Conservation (phyloP, 37 sponge, comb jelly and placozoan genomes). For the Aphrocallistes beatrix region DNA sequence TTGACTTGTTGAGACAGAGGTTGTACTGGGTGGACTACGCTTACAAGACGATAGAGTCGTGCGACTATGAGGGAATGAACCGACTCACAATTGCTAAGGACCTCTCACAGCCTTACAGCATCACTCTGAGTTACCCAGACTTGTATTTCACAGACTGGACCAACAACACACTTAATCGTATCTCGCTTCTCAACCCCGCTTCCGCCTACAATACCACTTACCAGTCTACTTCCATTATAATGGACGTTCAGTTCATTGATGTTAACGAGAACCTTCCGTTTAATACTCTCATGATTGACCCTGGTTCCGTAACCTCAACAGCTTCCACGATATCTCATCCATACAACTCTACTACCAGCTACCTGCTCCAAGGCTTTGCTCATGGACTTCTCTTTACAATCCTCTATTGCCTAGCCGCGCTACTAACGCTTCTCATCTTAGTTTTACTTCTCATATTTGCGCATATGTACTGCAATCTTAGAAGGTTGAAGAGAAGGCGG, state of each 20-base stretch:
- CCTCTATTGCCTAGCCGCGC: too few relatives aligned
- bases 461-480: too few relatives aligned
- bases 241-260: not conserved
- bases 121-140: not conserved
- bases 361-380: too few relatives aligned
- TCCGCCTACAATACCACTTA: not conserved
- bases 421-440: too few relatives aligned
- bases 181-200: not conserved
- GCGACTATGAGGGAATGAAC: not conserved
- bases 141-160: not conserved
- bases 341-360: too few relatives aligned
- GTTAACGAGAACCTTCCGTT: not conserved
- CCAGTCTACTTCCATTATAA: not conserved
- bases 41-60: not conserved
- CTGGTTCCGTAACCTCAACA: too few relatives aligned
- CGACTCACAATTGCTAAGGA: not conserved
- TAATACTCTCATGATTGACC: too few relatives aligned
- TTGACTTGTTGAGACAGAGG: not conserved
- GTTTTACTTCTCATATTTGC: too few relatives aligned
- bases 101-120: slow-evolving; percentile 14
- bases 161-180: not conserved
- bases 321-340: too few relatives aligned
- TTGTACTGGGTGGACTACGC: not conserved
- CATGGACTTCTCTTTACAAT: too few relatives aligned
- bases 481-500: too few relatives aligned